Evolutionary conservation across 2,797 vertebrate species (phyloP), one percentile per base, ranked within the genome.

Genomic region (Sebastes jordani): DNA sequence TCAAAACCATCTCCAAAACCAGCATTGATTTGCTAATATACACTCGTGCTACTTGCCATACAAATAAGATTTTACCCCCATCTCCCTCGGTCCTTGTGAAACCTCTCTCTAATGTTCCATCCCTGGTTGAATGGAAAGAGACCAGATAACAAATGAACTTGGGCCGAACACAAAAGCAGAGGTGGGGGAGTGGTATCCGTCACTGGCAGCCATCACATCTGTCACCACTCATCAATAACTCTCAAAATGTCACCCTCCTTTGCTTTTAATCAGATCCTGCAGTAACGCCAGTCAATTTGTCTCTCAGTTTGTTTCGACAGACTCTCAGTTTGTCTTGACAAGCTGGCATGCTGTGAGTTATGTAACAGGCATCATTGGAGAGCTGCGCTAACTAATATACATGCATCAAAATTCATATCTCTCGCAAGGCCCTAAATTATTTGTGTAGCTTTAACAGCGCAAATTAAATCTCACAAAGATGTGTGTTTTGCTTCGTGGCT

Each of bases 381-480:
- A 81, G 79, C 82, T 42, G 78, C 36, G 59, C 82, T 89, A 92
- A 92, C 89, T 89, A 88, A 94, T 88, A 89, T 81, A 80, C 85
- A 76, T 85, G 83, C 84, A 90, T 93, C 84, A 85, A 83, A 86
- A 91, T 90, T 86, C 82, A 86, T 91, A 91, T 93, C 88, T 89
- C 89, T 87, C 18, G 54, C 74, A 89, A 83, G 89, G 59, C 83
- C 67, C 86, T 90, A 85, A 93, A 92, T 96, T 93, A 91, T 93
- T 95, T 94, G 91, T 90, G 80, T 83, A 86, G 90, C 92, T 95
- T 93, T 89, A 91, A 93, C 82, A 11, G 77, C 86, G 38, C 88
- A 78, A 65, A 94, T 92, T 83, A 95, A 95, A 93, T 81, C 73
- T 91, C 88, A 85, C 80, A 88, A 80, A 94, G 88, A 85, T 90